Conservation (phyloP, 2,113 vertebrate species). For the Pygoscelis adeliae region DNA sequence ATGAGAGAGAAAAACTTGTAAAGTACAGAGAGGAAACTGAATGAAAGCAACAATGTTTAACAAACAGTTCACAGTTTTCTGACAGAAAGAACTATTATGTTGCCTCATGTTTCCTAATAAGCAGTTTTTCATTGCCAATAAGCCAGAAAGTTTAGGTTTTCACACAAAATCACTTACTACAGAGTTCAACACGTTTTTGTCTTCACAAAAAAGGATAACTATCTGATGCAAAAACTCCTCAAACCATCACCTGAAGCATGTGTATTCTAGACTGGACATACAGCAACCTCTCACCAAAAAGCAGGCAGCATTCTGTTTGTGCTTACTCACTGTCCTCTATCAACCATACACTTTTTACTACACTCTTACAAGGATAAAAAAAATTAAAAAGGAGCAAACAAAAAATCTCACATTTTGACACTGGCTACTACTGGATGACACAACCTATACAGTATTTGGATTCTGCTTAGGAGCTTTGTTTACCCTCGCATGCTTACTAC, state of each 20-base stretch:
- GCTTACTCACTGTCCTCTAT: background rate
- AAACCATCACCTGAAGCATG: background rate
- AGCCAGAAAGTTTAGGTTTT: background rate
- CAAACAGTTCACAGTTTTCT: background rate
- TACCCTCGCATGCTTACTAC: background rate
- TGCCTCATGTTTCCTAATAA: background rate
- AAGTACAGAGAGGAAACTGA: background rate
- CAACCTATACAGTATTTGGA: background rate
- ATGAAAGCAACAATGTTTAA: background rate
- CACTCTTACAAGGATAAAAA: accelerated
- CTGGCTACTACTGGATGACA: background rate
- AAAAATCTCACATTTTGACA: background rate
- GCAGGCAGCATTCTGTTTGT: background rate
- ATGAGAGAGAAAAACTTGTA: background rate
- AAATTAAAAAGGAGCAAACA: background rate
- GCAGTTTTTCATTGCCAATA: background rate
- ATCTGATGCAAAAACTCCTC: background rate
- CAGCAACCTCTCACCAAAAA: background rate
- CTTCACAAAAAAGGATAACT: background rate
- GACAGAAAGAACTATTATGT: background rate
- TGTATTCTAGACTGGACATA: background rate
- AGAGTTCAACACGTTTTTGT: accelerated
- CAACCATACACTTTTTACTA: accelerated
- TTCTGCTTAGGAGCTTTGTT: background rate
- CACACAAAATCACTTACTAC: background rate